Base-by-base conservation (phyloP, 2,888 invertebrate genomes). In the Drosophila pseudotalamancana region DNA sequence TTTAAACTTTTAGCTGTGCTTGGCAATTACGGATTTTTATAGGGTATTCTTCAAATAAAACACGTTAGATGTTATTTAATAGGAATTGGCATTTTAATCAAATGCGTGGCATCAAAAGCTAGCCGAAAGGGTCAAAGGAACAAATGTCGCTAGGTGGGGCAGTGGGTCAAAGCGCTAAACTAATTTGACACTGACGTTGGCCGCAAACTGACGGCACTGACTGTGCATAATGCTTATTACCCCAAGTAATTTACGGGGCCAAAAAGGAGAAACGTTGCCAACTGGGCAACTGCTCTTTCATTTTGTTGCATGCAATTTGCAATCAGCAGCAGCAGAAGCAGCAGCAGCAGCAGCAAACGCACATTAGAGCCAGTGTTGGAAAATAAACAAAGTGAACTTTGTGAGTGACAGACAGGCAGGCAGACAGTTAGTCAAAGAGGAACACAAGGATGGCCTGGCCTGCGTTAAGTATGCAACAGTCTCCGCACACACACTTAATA, bases 191-290 rank as follows among this genome's bases (percentile, higher is more conserved):
- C 69, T 74, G 69, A 72, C 69, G 57, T 43, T 45, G 48, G 34
- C 67, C 57, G 56, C 42, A 42, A 48, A 37, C 53, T 53, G 34
- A 43, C 66, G 35, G 32, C 35, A 59, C 59, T 48, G 68, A 61
- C 77, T 74, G 61, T 74, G 77, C 80, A 80, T 77, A 86, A 83
- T 83, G 84, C 84, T 86, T 81, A 81, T 81, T 81, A 86, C 64
- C 72, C 53, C 50, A 59, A 64, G 77, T 83, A 72, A 82, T 81
- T 84, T 84, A 72, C 67, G 39, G 49, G 35, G 49, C 14, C 8
- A 35, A 46, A 40, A 60, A 50, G 57, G 43, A 35, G 40, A 27
- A 25, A 12, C 14, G 21, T 21, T 19, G 8, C 21, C 19, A 31
- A 27, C 25, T 51, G 51, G 51, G 19, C 37, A 31, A 49, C 37